Evolutionary conservation across 2,888 invertebrate species (phyloP).

Genomic region (Meghimatium bilineatum): DNA sequence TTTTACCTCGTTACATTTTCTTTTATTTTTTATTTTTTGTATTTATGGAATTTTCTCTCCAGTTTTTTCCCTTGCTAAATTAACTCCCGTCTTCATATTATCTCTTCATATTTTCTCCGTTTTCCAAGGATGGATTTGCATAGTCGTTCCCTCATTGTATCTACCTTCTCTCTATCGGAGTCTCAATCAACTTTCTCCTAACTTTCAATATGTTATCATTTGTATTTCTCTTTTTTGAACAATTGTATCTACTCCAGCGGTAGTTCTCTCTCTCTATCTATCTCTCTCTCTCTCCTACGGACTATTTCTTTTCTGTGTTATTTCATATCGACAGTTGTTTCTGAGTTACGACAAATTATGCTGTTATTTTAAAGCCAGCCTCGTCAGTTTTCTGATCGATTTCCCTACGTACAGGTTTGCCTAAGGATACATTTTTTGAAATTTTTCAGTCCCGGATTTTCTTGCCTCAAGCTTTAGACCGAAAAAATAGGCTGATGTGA

Average conservation of each 20-base stretch:
- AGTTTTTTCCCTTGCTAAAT: no score
- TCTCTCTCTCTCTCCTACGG: background rate
- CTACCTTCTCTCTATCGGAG: background rate
- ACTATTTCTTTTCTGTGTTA: background rate
- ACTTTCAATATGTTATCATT: no score
- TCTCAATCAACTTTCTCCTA: no score
- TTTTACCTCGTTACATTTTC: no score
- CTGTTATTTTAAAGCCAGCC: conserved; percentile 7
- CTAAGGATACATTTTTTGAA: background rate
- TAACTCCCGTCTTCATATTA: no score
- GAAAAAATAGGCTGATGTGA: background rate
- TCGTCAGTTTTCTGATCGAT: conserved; percentile 3
- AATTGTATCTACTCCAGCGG: background rate
- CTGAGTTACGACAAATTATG: conserved; percentile 11
- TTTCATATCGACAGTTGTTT: conserved; percentile 10
- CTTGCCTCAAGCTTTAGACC: background rate
- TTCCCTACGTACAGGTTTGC: background rate
- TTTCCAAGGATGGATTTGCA: no score
- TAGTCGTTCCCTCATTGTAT: background rate
- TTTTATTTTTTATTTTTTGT: no score
- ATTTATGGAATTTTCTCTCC: no score
- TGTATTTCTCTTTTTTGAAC: no score
- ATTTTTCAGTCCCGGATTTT: background rate
- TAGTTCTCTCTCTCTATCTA: background rate
- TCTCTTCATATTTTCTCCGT: no score